Conservation (phyloP, 2,797 vertebrate genomes). For the Gymnoscopelus braueri region DNA sequence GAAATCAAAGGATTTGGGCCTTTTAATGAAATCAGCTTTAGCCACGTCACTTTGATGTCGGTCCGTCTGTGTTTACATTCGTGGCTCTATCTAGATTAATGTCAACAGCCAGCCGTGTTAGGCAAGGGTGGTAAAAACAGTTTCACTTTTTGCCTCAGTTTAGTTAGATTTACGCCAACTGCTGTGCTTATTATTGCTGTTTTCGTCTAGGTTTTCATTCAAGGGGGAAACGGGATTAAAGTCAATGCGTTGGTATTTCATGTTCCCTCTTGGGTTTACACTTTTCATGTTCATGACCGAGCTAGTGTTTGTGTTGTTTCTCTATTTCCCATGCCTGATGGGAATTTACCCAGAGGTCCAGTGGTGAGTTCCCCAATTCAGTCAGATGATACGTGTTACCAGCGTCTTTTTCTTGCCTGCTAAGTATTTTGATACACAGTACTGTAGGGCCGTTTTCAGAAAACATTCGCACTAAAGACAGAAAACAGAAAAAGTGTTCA, state of each 20-base stretch:
- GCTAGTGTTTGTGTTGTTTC: conserved; percentile 65
- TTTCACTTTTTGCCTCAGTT: conserved; percentile 48
- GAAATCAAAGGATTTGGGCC: conserved; percentile 68
- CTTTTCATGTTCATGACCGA: conserved; percentile 41
- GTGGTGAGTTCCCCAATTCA: conserved; percentile 46
- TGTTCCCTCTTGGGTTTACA: conserved; percentile 51
- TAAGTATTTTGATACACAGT: conserved; percentile 14
- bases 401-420: conserved; percentile 38
- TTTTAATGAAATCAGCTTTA: conserved; percentile 66
- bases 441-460: conserved; percentile 30
- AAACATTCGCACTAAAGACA: conserved; percentile 53
- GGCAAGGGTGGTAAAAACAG: conserved; percentile 68
- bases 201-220: conserved; percentile 57
- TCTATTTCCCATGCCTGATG: conserved; percentile 62
- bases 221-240: conserved; percentile 52
- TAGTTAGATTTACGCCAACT: conserved; percentile 54
- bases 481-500: conserved; percentile 33
- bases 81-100: conserved; percentile 57
- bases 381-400: conserved; percentile 44
- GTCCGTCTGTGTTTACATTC: conserved; percentile 67
- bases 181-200: conserved; percentile 59
- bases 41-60: conserved; percentile 65
- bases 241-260: conserved; percentile 58
- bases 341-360: conserved; percentile 51
- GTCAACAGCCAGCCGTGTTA: conserved; percentile 57